Base-by-base conservation (phyloP, 2,888 invertebrate species). In the Orchesellides sinensis region DNA sequence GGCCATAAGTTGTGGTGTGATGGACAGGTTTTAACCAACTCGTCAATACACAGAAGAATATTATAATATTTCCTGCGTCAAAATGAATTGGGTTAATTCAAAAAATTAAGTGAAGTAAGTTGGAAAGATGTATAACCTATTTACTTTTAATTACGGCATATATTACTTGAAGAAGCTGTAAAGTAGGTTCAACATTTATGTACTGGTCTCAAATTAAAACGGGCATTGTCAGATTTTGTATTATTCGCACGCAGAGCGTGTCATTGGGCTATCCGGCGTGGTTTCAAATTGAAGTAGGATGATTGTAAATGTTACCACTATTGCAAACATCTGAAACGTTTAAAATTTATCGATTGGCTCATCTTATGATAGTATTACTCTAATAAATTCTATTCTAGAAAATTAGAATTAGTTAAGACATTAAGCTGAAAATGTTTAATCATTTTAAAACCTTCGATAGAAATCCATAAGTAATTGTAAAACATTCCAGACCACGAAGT, bases 281-380 rank as follows among this genome's bases (percentile, higher is more conserved):
- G 74, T 81, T 25, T 81, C 73, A 27, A 81, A 81, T 21, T 81
- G 81, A 2, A 81, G 17, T 0, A 81, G 68, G 27, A 80, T 59
- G 14, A 80, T 80, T 14, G 68, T 73, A 32, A 80, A 80, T 0
- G 73, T 66, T 8, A 80, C 27, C 0, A 80, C 70, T 8, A 47
- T 17, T 8, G 59, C 65, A 14, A 80, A 73, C 59, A 80, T 68
- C 80, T 80, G 6, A 8, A 40, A 23, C 1, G 21, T 10, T 40
- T 23, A 49, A 65, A 45, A 12, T 49, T 52, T 25, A 45, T 3
- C 5, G 2, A 49, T 29, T 56, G 25, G 25, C 23, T 56, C 56
- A 56, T 19, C 3, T 23, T 25, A 25, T 23, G 5, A n/a, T 49
- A n/a, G 49, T 6, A 12, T 49, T 12, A 49, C n/a, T 6, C 10